These are phyloP conservation scores for Engystomops pustulosus DNA, from an alignment of 2,113 vertebrate genomes.

Conservation along the genomic window DNA sequence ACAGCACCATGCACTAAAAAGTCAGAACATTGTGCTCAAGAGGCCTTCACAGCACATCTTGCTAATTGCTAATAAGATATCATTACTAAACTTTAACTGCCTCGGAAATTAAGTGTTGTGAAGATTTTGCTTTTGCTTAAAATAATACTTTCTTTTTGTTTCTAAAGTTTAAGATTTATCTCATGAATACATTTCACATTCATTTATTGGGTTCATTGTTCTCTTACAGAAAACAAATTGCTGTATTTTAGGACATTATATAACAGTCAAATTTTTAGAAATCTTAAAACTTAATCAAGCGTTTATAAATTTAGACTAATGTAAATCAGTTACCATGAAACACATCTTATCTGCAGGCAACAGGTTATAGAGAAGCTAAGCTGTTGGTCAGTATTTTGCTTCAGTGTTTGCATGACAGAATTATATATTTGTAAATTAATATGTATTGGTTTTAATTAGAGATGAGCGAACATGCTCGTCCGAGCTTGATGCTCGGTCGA, in stretches of 20 bases:
- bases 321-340: too few species aligned
- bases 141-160: slow-evolving; percentile 51
- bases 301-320: too few species aligned
- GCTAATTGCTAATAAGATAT: slow-evolving; percentile 58
- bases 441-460: too few species aligned
- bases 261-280: too few species aligned
- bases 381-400: too few species aligned
- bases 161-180: slow-evolving; percentile 1
- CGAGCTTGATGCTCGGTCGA: too few species aligned
- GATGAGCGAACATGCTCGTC: too few species aligned
- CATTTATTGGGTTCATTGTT: slow-evolving; percentile 20
- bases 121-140: slow-evolving; percentile 42
- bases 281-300: too few species aligned
- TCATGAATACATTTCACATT: not conserved
- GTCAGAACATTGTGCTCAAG: slow-evolving; percentile 54
- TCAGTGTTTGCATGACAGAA: too few species aligned
- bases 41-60: slow-evolving; percentile 48
- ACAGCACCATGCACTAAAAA: slow-evolving; percentile 46
- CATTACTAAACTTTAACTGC: slow-evolving; percentile 53
- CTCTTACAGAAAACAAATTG: not conserved
- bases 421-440: too few species aligned
- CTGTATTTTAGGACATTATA: not conserved
- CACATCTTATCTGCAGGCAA: too few species aligned
- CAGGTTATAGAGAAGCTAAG: too few species aligned
- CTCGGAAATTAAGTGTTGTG: slow-evolving; percentile 38